Base-by-base conservation (phyloP, 1,140 invertebrate genomes). In the Drosophila punjabiensis region DNA sequence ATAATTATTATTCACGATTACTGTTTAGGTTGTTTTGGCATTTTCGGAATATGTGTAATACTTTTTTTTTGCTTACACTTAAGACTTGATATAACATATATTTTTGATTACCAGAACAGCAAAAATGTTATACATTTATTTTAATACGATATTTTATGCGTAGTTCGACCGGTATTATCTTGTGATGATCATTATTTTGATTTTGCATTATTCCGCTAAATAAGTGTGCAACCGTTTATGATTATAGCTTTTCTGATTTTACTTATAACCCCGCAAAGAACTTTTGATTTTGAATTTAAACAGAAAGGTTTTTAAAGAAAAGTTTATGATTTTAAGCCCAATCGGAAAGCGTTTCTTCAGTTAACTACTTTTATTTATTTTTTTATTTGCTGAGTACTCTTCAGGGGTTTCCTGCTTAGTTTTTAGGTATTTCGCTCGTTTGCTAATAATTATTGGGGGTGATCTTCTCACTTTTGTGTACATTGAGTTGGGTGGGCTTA, bases 11-110 rank as follows among this genome's bases (percentile, higher is more conserved):
- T 78, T 48, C 50, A 45, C 39, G 60, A 77, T 55, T 68, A 52
- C 39, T 76, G 41, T 55, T 69, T 53, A 37, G 53, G 37, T 53
- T 33, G 68, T 76, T 76, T 66, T 89, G 69, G 85, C 84, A 80
- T 60, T 76, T 60, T 75, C 79, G 81, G 81, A 85, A 68, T 79
- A 84, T 67, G 80, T 78, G 37, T 70, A 67, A 45, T 67, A 71
- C 69, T 81, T 53, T 33, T 81, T 53, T 33, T 60, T 78, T 50
- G 28, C 59, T 78, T 75, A 78, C 60, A 69, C 55, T 64, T 80
- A 68, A 65, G 50, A 24, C 58, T 55, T 59, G 58, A 59, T 88
- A 87, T 75, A 71, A 77, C 83, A 87, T 83, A 47, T 64, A 74
- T 48, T 74, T 74, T 75, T 77, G 43, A 76, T 73, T 74, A 74